Percentiles rank a stretch among this genome's conserved stretches.
Evolutionary conservation across 2,797 vertebrate species (phyloP).

Genomic region (Clarias laeviceps): DNA sequence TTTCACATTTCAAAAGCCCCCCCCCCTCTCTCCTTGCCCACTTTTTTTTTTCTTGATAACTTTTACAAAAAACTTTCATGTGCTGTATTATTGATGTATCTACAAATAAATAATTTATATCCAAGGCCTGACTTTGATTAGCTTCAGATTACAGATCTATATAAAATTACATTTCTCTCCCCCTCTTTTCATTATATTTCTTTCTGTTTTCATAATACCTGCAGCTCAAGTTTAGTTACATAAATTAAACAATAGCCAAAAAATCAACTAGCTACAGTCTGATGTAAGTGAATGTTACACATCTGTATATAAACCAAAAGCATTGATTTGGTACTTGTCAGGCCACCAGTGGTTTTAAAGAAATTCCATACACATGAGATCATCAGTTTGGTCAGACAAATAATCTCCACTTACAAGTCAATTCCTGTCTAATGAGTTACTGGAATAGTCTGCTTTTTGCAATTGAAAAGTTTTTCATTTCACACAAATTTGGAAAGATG

Average conservation of each 20-base stretch:
- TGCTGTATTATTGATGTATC: not conserved
- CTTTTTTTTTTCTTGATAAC: not conserved
- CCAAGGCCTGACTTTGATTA: constrained; percentile 28
- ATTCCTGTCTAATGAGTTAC: constrained; percentile 47
- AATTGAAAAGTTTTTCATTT: constrained; percentile 9
- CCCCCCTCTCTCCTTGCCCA: not conserved
- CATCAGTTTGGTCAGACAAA: constrained; percentile 44
- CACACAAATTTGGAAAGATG: constrained; percentile 19
- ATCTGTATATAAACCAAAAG: not conserved
- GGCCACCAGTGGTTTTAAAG: constrained; percentile 21
- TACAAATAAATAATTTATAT: constrained; percentile 15
- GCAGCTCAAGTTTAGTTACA: not conserved
- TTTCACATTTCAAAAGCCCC: not conserved
- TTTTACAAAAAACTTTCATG: not conserved
- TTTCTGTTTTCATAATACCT: not conserved
- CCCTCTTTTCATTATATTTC: not conserved
- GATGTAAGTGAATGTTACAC: not conserved
- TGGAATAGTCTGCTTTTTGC: constrained; percentile 27
- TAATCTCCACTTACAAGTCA: constrained; percentile 49
- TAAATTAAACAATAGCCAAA: not conserved
- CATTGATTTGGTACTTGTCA: constrained; percentile 23
- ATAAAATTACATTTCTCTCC: not conserved
- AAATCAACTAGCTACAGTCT: not conserved
- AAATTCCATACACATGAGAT: constrained; percentile 24
- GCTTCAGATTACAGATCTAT: not conserved